Percentiles rank a stretch among this genome's conserved stretches.
Evolutionary conservation across 2,797 vertebrate genomes (phyloP).

Genomic region (Gallirallus australis): DNA sequence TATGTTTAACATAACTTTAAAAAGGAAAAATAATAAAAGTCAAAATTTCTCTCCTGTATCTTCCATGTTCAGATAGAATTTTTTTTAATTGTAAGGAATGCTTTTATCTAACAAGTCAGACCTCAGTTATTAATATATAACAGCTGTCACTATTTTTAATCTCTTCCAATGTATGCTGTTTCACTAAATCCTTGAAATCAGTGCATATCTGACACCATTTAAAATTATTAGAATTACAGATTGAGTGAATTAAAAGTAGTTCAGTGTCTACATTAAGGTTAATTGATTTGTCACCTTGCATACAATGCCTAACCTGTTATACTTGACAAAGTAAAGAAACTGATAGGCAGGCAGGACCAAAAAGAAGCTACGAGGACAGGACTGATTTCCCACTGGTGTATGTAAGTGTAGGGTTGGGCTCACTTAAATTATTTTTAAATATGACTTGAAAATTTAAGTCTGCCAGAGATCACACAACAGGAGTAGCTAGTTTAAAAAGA

Average conservation of each 20-base stretch:
- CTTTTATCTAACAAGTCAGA: background rate
- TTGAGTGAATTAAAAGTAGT: background rate
- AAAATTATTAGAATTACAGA: background rate
- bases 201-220: background rate
- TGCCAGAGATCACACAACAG: background rate
- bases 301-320: background rate
- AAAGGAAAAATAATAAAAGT: background rate
- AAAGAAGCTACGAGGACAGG: background rate
- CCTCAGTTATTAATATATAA: background rate
- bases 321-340: background rate
- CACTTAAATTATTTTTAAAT: background rate
- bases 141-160: background rate
- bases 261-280: background rate
- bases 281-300: background rate
- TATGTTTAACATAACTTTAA: background rate
- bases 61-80: background rate
- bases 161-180: background rate
- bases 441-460: background rate
- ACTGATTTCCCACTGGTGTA: background rate
- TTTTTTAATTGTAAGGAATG: background rate
- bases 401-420: background rate
- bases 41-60: background rate
- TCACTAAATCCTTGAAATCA: background rate
- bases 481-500: background rate
- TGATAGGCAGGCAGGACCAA: background rate